phyloP scores from a whole-genome alignment of 2,113 vertebrate species.

The Orientallactaga bullata region DNA sequence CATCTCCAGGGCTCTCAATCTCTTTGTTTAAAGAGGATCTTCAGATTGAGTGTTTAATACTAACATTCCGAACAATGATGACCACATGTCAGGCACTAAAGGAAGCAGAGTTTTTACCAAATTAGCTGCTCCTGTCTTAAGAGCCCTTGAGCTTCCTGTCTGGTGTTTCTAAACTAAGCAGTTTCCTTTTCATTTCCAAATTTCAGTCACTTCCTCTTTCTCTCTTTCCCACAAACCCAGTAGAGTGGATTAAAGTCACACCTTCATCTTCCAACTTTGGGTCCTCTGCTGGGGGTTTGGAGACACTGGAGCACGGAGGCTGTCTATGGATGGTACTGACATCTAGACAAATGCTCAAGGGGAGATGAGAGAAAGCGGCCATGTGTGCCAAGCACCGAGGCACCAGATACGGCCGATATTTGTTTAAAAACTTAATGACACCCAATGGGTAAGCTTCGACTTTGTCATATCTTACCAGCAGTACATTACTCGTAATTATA shows the following conservation, averaged over 20 bases:
- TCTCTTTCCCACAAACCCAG: background rate
- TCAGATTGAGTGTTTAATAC: constrained; percentile 30
- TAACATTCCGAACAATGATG: background rate
- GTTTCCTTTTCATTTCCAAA: constrained; percentile 41
- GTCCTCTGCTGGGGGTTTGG: background rate
- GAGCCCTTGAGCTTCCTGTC: constrained; percentile 29
- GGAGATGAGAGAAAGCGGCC: background rate
- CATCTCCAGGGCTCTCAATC: no score
- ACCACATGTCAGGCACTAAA: background rate
- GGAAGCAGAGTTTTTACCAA: constrained; percentile 24
- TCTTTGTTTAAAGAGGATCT: background rate
- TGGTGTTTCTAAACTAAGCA: constrained; percentile 7
- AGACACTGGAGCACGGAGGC: background rate
- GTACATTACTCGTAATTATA: constrained; percentile 52
- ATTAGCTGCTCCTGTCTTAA: background rate
- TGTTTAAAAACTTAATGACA: constrained; percentile 79
- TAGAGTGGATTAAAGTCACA: background rate
- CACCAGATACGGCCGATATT: constrained; percentile 39
- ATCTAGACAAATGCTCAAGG: background rate
- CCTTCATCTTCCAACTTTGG: background rate
- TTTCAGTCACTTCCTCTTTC: background rate
- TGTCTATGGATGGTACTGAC: background rate
- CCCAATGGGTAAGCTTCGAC: constrained; percentile 40
- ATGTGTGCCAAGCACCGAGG: background rate
- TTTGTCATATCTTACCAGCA: constrained; percentile 46